These are phyloP conservation scores for Actinia equina DNA, from an alignment of 64 coral and sea anemone species.

Conservation along the genomic window DNA sequence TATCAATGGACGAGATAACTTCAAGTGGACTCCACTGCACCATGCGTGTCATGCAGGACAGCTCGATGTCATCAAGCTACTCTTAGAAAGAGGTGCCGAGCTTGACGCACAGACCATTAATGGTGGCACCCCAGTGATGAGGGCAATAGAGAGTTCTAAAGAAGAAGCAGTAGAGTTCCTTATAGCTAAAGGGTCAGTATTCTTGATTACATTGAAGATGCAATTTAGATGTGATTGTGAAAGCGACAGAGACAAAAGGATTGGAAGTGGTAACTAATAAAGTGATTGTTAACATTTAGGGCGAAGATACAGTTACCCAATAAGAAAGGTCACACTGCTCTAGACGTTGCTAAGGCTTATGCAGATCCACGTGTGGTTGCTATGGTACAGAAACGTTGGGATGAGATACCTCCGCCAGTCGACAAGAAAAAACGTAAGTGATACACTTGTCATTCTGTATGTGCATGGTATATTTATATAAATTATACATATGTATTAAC, in stretches of 20 bases:
- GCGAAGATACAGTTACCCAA: constrained; percentile 98
- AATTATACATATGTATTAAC: background rate
- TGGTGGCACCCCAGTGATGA: constrained; percentile 91
- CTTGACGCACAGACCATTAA: constrained; percentile 94
- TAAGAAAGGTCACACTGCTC: constrained; percentile 90
- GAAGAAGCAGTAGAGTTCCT: constrained; percentile 75
- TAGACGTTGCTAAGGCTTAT: constrained; percentile 94
- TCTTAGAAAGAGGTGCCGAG: constrained; percentile 81
- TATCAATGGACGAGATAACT: constrained; percentile 81
- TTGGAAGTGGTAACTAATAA: background rate
- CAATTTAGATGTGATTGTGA: too few relatives aligned
- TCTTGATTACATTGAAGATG: too few relatives aligned
- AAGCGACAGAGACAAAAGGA: too few relatives aligned
- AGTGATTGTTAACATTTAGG: constrained; percentile 31
- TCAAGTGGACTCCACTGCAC: constrained; percentile 83
- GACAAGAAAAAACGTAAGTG: constrained; percentile 97
- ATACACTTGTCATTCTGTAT: background rate
- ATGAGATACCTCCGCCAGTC: constrained; percentile 97
- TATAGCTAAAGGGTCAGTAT: constrained; percentile 89
- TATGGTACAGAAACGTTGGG: constrained; percentile 98
- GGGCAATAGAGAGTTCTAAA: constrained; percentile 93
- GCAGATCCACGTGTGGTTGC: constrained; percentile 89
- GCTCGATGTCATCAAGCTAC: constrained; percentile 68
- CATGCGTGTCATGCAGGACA: constrained; percentile 93
- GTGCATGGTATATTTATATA: background rate